Base-by-base conservation (phyloP, 2,797 vertebrate genomes). In the Hippopotamyrus pictus region DNA sequence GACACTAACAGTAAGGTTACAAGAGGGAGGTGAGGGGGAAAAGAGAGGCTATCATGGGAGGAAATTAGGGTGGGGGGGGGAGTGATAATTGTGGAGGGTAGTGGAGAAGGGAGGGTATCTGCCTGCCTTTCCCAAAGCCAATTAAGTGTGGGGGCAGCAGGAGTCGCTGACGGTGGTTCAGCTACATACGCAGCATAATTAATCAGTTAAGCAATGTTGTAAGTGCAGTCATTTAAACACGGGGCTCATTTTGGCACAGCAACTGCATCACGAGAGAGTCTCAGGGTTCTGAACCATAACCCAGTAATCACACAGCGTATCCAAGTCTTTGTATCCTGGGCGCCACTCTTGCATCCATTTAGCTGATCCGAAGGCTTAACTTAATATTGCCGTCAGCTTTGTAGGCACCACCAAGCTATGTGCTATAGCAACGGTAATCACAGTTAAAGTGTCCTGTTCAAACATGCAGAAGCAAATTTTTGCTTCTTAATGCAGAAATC, bases 201-300 rank as follows among this genome's bases (percentile, higher is more conserved):
- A 93, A 94, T 91, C 0, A 41, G 90, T 93, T 90, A 93, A 93
- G 91, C 92, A 93, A 93, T 92, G 92, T 91, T 91, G 89, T 90
- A 93, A 25, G 89, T 51, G 89, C 89, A 7, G 89, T 89, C 89
- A 22, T 1, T 53, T 90, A 1, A 7, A 90, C 29, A 91, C 88
- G 90, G 91, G 88, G 0, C 0, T 89, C 62, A 65, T 88, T 6
- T 46, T 88, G 8, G 3, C 29, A 0, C 6, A 37, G 29, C 12
- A 62, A 88, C 90, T 59, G 90, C n/a, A 90, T 44, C 33, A 53
- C 11, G 41, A 82, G 82, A 84, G 1, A 50, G 48, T 89, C 90
- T 41, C 0, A 8, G 76, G 76, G 17, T n/a, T 79, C 17, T 79
- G 22, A 25, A 41, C 54, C 9, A 82, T 84, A 59, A 79, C n/a